Evolutionary conservation across 2,113 vertebrate genomes (phyloP).

Genomic region (Columba janthina): DNA sequence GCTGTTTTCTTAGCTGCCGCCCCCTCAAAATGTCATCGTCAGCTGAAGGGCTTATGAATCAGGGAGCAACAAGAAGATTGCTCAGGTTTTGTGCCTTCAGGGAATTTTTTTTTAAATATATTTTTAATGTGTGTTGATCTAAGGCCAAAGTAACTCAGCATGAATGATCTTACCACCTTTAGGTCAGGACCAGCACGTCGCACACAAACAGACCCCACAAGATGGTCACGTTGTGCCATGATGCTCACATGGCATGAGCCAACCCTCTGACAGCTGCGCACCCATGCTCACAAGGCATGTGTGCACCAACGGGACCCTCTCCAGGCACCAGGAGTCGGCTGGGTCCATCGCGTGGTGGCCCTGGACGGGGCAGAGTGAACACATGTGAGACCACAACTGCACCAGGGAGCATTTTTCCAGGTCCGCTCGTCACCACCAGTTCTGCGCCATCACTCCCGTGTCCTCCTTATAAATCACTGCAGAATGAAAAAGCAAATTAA

Average conservation of each 20-base stretch:
- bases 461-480: neutral
- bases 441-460: neutral
- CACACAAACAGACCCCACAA: neutral
- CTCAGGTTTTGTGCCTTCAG: neutral
- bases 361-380: neutral
- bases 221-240: accelerated
- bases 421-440: neutral
- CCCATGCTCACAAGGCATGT: accelerated
- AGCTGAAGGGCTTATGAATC: neutral
- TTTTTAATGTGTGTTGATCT: neutral
- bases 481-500: neutral
- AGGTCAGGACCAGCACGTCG: neutral
- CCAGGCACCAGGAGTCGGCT: neutral
- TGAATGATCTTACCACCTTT: neutral
- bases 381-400: neutral
- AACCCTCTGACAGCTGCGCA: accelerated
- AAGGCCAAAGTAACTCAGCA: neutral
- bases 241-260: neutral
- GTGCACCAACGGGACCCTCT: neutral
- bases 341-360: neutral
- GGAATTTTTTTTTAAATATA: neutral
- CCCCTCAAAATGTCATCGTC: neutral
- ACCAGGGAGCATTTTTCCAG: accelerated
- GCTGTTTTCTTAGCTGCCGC: neutral
- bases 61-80: neutral